Conservation (phyloP, 92 coral and sea anemone genomes). For the Diadumene lineata region DNA sequence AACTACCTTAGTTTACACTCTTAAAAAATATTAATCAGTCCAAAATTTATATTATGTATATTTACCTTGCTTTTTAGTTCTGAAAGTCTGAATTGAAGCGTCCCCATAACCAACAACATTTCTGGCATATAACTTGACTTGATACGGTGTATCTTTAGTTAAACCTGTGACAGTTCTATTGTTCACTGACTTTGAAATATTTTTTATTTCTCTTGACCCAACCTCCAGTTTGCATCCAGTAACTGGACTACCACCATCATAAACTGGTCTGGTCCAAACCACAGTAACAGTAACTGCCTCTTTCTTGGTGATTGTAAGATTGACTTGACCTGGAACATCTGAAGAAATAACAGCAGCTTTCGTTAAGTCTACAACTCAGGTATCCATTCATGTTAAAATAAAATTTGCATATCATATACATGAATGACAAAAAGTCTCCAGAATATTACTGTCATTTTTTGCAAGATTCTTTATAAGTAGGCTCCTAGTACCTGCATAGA, state of each 20-base stretch:
- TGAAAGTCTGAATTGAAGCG: neutral
- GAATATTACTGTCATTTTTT: no score
- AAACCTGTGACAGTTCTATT: neutral
- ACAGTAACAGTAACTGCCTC: neutral
- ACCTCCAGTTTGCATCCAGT: neutral
- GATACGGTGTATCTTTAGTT: neutral
- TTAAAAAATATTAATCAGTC: no score
- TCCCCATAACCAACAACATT: slow-evolving; percentile 15
- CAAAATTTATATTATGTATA: neutral
- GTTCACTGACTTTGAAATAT: neutral
- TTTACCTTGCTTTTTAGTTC: slow-evolving; percentile 4
- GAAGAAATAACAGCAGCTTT: neutral
- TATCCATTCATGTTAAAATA: no score
- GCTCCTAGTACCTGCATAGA: no score
- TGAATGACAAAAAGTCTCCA: no score
- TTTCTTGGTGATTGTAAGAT: neutral
- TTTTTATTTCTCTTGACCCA: neutral
- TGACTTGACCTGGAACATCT: neutral
- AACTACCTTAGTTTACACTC: no score
- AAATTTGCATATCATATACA: no score
- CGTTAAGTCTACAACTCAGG: no score
- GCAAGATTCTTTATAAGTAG: no score
- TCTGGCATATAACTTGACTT: slow-evolving; percentile 2
- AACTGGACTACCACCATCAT: neutral
- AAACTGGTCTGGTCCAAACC: neutral